Percentiles rank a stretch among this genome's conserved stretches.
Evolutionary conservation across 2,113 vertebrate species (phyloP).

Genomic region (Argyrosomus japonicus): DNA sequence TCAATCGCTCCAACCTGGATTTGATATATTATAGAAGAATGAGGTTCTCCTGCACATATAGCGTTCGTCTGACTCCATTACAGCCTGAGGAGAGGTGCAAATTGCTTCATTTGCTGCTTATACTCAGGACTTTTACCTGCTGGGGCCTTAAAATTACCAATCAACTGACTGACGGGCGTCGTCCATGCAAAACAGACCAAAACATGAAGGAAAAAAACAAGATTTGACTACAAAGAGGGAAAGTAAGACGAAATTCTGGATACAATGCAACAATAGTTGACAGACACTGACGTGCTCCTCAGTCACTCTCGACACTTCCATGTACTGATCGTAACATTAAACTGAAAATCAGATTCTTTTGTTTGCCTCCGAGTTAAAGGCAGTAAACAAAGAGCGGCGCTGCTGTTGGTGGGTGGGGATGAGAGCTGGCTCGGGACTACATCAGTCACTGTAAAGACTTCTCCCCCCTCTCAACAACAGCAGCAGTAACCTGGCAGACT

Average conservation of each 20-base stretch:
- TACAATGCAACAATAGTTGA: no score
- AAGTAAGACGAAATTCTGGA: background rate
- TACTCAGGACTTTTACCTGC: slow-evolving; percentile 44
- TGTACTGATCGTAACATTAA: background rate
- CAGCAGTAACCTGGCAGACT: slow-evolving; percentile 53
- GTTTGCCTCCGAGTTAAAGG: slow-evolving; percentile 13
- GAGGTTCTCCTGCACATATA: background rate
- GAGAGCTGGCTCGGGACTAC: slow-evolving; percentile 45
- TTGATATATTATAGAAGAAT: background rate
- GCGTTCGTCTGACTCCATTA: slow-evolving; percentile 33
- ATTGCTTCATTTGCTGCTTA: slow-evolving; percentile 56
- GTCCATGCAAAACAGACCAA: slow-evolving; percentile 42
- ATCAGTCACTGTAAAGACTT: slow-evolving; percentile 50
- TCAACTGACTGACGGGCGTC: slow-evolving; percentile 44
- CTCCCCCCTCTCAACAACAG: slow-evolving; percentile 42
- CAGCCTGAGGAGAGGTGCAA: slow-evolving; percentile 33
- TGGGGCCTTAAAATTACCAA: slow-evolving; percentile 60
- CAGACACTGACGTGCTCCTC: no score
- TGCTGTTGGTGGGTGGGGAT: slow-evolving; percentile 15
- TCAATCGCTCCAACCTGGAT: background rate
- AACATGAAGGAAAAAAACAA: slow-evolving; percentile 10
- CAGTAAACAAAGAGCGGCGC: slow-evolving; percentile 20
- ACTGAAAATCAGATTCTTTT: slow-evolving; percentile 14
- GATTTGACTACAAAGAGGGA: background rate
- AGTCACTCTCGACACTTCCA: no score